These are phyloP conservation scores for Vulpes ferrilata DNA, from an alignment of 2,113 vertebrate genomes.

Conservation along the genomic window DNA sequence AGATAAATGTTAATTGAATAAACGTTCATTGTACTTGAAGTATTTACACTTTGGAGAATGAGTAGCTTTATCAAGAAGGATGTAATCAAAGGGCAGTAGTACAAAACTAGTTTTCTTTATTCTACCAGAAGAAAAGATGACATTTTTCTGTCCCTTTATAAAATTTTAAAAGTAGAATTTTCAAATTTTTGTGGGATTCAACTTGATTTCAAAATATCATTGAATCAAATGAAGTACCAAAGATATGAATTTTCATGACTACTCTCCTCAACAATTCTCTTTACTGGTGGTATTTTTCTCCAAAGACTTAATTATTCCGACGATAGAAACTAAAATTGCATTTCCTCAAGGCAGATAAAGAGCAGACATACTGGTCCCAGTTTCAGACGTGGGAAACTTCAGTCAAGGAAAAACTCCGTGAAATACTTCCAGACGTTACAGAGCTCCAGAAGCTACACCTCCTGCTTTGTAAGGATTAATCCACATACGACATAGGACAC, in stretches of 20 bases:
- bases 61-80: background rate
- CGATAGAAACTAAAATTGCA: conserved; percentile 57
- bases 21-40: background rate
- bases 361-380: background rate
- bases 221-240: conserved; percentile 33
- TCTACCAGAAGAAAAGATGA: conserved; percentile 11
- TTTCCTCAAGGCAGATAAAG: conserved; percentile 58
- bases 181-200: conserved; percentile 35
- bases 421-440: conserved; percentile 22
- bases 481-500: background rate
- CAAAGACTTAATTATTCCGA: conserved; percentile 57
- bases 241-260: conserved; percentile 16
- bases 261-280: conserved; percentile 22
- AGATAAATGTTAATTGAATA: conserved; percentile 65
- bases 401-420: conserved; percentile 37
- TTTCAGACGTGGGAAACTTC: conserved; percentile 60
- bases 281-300: conserved; percentile 44
- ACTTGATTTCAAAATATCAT: background rate
- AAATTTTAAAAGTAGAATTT: background rate
- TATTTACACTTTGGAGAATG: conserved; percentile 47
- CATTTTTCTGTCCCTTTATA: background rate
- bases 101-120: background rate
- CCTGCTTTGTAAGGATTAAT: conserved; percentile 22
- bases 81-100: background rate
- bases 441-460: background rate